Conservation (phyloP, 2,113 vertebrate species). For the Nesogale talazaci region DNA sequence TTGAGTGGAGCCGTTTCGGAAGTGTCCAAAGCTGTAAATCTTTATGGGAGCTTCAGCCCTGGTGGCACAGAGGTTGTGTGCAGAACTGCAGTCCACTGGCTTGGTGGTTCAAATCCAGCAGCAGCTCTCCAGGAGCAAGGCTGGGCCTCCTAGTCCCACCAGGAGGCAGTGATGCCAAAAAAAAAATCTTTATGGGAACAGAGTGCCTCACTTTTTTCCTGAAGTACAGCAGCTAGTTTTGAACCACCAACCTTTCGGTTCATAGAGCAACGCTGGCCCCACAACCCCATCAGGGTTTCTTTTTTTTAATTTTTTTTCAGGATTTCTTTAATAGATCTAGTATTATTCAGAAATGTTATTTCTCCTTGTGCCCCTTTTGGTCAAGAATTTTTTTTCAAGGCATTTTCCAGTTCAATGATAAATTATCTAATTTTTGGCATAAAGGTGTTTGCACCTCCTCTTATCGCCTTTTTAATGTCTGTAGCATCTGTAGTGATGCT, state of each 20-base stretch:
- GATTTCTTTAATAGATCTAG: background rate
- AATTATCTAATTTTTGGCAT: background rate
- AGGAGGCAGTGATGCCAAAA: too few relatives aligned
- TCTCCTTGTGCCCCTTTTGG: slow-evolving; percentile 41
- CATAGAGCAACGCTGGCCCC: background rate
- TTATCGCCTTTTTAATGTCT: background rate
- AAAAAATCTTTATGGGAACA: too few relatives aligned
- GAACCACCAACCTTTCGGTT: background rate
- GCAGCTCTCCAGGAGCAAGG: too few relatives aligned
- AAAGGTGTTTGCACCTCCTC: background rate
- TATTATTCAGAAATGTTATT: slow-evolving; percentile 14
- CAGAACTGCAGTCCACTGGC: too few relatives aligned
- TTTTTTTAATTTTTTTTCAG: too few relatives aligned
- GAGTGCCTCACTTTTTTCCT: too few relatives aligned
- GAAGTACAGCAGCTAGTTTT: background rate
- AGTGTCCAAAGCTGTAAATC: too few relatives aligned
- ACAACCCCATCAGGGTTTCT: background rate
- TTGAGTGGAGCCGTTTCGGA: too few relatives aligned
- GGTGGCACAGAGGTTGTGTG: too few relatives aligned
- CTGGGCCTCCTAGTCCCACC: too few relatives aligned
- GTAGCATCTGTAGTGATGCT: background rate
- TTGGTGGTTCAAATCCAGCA: too few relatives aligned
- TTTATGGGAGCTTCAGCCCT: too few relatives aligned
- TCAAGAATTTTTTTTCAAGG: background rate
- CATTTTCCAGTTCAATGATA: slow-evolving; percentile 19